These are phyloP conservation scores for Artemia sp. DNA, from an alignment of 2,888 invertebrate genomes.

Conservation along the genomic window DNA sequence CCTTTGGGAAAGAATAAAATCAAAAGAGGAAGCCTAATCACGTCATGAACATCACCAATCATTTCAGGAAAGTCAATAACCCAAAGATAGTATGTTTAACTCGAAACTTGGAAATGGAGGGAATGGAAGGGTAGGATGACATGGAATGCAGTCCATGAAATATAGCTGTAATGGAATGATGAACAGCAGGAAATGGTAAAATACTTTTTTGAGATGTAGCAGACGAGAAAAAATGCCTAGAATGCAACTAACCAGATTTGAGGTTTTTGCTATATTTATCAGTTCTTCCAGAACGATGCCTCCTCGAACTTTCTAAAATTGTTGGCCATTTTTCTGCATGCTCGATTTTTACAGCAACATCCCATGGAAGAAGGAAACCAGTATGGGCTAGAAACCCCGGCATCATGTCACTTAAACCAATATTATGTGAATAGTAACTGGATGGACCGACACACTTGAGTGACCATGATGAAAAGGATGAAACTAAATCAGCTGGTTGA, in stretches of 20 bases:
- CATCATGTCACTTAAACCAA: conserved; percentile 54
- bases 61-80: no score
- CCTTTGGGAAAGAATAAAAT: no score
- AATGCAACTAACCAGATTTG: conserved; percentile 12
- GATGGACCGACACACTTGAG: conserved; percentile 75
- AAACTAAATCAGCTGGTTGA: conserved; percentile 55
- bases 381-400: conserved; percentile 76
- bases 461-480: conserved; percentile 78
- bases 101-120: no score
- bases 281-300: conserved; percentile 15
- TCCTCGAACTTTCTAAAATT: neutral
- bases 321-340: conserved; percentile 22
- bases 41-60: no score
- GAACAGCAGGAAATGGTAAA: no score
- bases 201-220: no score
- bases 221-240: conserved; percentile 24
- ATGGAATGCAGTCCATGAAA: no score
- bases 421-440: conserved; percentile 61
- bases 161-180: no score
- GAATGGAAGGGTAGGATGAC: no score
- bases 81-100: no score
- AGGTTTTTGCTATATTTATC: conserved; percentile 1
- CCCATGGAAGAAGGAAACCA: conserved; percentile 85
- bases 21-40: no score
- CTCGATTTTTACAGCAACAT: conserved; percentile 48